Conservation (phyloP, 2,113 vertebrate species). For the Prochilodus magdalenae region DNA sequence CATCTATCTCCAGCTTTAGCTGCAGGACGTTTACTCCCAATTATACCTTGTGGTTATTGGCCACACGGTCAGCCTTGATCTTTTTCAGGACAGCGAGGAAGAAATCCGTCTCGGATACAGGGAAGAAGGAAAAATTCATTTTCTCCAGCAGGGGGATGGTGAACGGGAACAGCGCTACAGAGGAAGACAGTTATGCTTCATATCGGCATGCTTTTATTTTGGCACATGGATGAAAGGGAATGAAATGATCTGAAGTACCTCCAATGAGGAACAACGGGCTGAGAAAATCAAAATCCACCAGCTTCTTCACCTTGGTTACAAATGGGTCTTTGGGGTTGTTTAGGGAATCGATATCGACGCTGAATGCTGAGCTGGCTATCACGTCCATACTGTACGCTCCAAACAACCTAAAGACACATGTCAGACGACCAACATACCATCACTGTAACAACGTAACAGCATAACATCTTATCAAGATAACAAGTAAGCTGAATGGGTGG, state of each 20-base stretch:
- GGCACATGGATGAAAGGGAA: too few species aligned
- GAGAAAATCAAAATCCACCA: conserved; percentile 74
- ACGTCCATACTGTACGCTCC: conserved; percentile 88
- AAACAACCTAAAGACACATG: conserved; percentile 72
- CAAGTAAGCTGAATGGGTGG: too few species aligned
- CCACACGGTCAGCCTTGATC: conserved; percentile 62
- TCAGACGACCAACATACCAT: too few species aligned
- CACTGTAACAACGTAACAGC: too few species aligned
- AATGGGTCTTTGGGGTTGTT: conserved; percentile 86
- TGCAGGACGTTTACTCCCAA: too few species aligned
- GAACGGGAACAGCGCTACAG: conserved; percentile 70
- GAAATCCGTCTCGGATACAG: conserved; percentile 52
- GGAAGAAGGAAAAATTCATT: conserved; percentile 60
- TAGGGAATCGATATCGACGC: conserved; percentile 85
- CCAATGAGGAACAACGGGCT: conserved; percentile 62
- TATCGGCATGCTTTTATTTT: too few species aligned
- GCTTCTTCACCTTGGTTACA: conserved; percentile 75
- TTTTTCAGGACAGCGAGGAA: conserved; percentile 61
- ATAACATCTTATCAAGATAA: too few species aligned
- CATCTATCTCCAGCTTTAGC: too few species aligned
- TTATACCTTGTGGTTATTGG: conserved; percentile 53
- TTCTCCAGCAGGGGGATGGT: conserved; percentile 49
- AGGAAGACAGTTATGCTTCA: background rate
- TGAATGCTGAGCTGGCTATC: conserved; percentile 83
- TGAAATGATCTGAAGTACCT: conserved; percentile 58